Evolutionary conservation across 2,797 vertebrate genomes (phyloP).

Genomic region (Crax fasciolata): DNA sequence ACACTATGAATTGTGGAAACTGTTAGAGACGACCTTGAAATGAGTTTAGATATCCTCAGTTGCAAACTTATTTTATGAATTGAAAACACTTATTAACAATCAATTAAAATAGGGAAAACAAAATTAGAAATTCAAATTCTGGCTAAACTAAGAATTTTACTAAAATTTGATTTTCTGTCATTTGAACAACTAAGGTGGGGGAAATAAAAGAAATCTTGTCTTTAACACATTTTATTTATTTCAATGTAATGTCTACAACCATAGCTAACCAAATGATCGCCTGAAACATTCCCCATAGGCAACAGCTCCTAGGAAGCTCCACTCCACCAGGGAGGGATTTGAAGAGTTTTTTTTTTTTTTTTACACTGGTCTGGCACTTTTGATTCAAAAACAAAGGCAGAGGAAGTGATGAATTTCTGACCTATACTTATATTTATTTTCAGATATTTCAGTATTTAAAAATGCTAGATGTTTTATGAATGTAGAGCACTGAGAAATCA

Average conservation of each 20-base stretch:
- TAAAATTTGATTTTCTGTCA: neutral
- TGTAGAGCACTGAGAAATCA: neutral
- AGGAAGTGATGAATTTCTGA: neutral
- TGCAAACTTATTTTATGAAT: neutral
- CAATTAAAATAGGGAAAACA: neutral
- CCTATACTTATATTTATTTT: neutral
- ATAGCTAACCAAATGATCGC: neutral
- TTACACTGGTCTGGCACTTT: neutral
- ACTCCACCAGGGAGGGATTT: neutral
- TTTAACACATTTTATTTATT: neutral
- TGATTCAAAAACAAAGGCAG: neutral
- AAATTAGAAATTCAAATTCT: neutral
- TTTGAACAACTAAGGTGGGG: neutral
- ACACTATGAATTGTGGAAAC: slow-evolving; percentile 1
- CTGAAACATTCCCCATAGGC: neutral
- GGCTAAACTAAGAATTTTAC: neutral
- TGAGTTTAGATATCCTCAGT: neutral
- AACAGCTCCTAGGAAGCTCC: neutral
- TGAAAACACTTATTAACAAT: neutral
- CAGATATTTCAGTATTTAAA: neutral
- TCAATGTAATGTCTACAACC: neutral
- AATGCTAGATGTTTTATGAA: neutral
- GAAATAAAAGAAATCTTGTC: neutral
- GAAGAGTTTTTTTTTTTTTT: neutral
- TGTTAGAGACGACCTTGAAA: slow-evolving; percentile 31